A percentile compares a stretch with the other conserved stretches of the same genome.
These are phyloP conservation scores for Melikaiella ostensackeni DNA, from an alignment of 2,888 invertebrate genomes.

Conservation along the genomic window DNA sequence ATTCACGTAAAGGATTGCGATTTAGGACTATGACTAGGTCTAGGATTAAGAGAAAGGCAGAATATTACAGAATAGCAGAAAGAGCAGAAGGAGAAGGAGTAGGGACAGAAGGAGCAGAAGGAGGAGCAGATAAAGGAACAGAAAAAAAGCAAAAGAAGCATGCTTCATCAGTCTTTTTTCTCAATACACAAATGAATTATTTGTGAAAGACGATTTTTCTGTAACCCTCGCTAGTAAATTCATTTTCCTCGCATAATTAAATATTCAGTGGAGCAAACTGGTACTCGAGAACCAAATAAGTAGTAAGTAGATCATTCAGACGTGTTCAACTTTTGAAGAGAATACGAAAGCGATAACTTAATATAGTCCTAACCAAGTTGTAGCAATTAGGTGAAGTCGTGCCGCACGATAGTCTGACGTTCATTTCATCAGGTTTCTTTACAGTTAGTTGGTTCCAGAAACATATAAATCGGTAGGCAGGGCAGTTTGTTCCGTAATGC, in stretches of 20 bases:
- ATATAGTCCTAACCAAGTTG: constrained; percentile 50
- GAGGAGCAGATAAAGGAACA: too few species aligned
- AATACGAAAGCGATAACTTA: constrained; percentile 18
- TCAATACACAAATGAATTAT: too few species aligned
- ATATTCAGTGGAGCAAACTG: not conserved
- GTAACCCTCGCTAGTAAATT: rapidly evolving
- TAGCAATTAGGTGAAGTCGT: constrained; percentile 46
- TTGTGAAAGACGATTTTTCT: too few species aligned
- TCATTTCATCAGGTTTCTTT: constrained; percentile 63
- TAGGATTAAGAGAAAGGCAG: too few species aligned
- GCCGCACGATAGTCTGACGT: constrained; percentile 51
- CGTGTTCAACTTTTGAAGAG: not conserved
- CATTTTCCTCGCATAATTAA: not conserved
- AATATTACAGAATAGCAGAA: too few species aligned
- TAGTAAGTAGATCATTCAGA: not conserved
- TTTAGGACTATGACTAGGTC: too few species aligned
- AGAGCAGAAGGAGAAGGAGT: too few species aligned
- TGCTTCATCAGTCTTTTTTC: too few species aligned
- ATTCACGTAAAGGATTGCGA: constrained; percentile 62
- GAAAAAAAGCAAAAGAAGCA: too few species aligned
- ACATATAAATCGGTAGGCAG: constrained; percentile 64
- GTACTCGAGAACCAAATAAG: not conserved
- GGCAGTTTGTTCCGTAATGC: constrained; percentile 61
- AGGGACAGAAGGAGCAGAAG: too few species aligned
- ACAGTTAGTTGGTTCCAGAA: constrained; percentile 65